Evolutionary conservation across 2,888 invertebrate genomes (phyloP).

Genomic region (Pilophorus perplexus): DNA sequence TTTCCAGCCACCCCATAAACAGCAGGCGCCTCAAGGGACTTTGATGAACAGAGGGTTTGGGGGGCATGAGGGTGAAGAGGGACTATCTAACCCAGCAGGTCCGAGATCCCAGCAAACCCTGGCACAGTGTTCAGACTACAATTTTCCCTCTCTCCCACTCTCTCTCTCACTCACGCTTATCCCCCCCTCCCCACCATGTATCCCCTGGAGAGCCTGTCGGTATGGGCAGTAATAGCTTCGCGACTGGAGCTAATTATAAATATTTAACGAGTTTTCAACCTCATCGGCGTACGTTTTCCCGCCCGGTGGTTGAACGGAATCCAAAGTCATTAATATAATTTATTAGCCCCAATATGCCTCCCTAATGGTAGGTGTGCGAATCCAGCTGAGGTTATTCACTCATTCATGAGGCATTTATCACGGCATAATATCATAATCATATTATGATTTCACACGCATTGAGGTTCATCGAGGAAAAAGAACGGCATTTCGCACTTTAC

Average conservation of each 20-base stretch:
- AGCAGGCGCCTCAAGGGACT: conserved; percentile 10
- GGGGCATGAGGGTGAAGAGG: not conserved
- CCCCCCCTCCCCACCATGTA: not conserved
- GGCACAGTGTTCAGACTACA: too few relatives aligned
- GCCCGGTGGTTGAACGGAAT: not conserved
- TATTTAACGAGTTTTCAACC: conserved; percentile 3
- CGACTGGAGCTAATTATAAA: conserved; percentile 12
- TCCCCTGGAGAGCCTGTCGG: not conserved
- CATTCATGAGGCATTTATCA: too few relatives aligned
- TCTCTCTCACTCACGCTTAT: not conserved
- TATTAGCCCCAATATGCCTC: not conserved
- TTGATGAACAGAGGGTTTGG: not conserved
- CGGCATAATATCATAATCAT: too few relatives aligned
- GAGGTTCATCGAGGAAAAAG: too few relatives aligned
- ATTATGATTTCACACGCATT: too few relatives aligned
- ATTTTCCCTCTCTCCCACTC: not conserved
- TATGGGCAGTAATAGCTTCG: not conserved
- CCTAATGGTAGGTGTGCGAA: too few relatives aligned
- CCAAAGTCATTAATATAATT: conserved; percentile 2
- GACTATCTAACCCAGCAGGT: not conserved
- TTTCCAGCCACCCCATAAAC: conserved; percentile 13
- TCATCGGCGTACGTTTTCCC: not conserved
- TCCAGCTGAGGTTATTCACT: too few relatives aligned
- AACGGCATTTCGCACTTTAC: too few relatives aligned
- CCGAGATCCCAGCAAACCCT: not conserved